Percentiles rank a stretch among this genome's conserved stretches.
Conservation (phyloP, 2,888 invertebrate species). For the Cantharis rustica region DNA sequence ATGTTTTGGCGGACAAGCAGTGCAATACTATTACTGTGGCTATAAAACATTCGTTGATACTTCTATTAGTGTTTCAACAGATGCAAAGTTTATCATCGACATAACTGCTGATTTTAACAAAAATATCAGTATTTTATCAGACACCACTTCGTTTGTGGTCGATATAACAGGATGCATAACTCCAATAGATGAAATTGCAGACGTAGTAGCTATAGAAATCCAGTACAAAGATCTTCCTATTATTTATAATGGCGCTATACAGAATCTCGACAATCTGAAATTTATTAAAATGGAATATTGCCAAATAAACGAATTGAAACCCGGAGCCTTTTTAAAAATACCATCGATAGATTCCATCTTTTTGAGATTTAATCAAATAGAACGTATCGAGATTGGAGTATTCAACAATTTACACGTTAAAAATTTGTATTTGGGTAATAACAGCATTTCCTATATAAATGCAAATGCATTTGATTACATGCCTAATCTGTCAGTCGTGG, state of each 20-base stretch:
- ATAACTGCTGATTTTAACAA: constrained; percentile 5
- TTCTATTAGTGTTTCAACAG: constrained; percentile 13
- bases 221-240: constrained; percentile 16
- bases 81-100: constrained; percentile 19
- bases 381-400: constrained; percentile 10
- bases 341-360: constrained; percentile 13
- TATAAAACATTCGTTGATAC: constrained; percentile 16
- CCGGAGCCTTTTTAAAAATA: constrained; percentile 29
- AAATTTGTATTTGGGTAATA: constrained; percentile 34
- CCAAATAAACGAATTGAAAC: constrained; percentile 21
- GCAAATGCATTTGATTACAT: constrained; percentile 40
- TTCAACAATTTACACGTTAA: constrained; percentile 18
- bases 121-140: constrained; percentile 16
- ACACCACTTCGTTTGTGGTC: constrained; percentile 16
- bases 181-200: constrained; percentile 13
- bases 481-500: constrained; percentile 43
- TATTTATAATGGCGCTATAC: constrained; percentile 31
- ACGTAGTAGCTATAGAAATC: constrained; percentile 27
- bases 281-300: constrained; percentile 24
- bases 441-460: constrained; percentile 35
- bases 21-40: constrained; percentile 18
- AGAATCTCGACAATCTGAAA: constrained; percentile 29
- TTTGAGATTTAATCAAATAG: constrained; percentile 10
- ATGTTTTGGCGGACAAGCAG: not conserved
- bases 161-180: constrained; percentile 25